Base-by-base conservation (phyloP, 2,888 invertebrate genomes). In the Cancer borealis region DNA sequence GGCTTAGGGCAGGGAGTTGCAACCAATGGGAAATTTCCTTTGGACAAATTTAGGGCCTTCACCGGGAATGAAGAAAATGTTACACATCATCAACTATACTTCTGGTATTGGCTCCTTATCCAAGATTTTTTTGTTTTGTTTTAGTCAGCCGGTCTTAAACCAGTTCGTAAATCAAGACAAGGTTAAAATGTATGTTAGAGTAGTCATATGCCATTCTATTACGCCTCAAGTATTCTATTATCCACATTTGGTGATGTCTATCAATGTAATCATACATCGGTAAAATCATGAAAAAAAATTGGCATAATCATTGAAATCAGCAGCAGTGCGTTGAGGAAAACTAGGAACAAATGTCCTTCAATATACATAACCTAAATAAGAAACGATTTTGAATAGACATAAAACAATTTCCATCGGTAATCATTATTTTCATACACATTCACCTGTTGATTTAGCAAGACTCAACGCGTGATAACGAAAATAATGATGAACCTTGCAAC, bases 61-160 rank as follows among this genome's bases (percentile, higher is more conserved):
- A 84, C 39, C 8, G 84, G 39, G n/a, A 17, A 84, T 84, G 30
- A 39, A 14, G 30, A 39, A 30, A 14, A 39, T 84, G 84, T 39
- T 84, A 84, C 84, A 84, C 14, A 73, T 73, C 73, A 73, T 26
- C 84, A 84, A 39, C 84, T 14, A 14, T 39, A 84, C 84, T 66
- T 21, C 14, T 84, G 84, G 39, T 84, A 39, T 84, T 39, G 12
- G 84, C 14, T 84, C 39, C 84, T 30, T 84, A 84, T 84, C 84
- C 84, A 30, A 84, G 84, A 8, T 4, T 30, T 26, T 26, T 39
- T 30, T 73, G 30, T 4, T 30, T 26, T 26, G 10, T 30, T 73
- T 73, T 73, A 26, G 73, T 73, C 26, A n/a, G 26, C n/a, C 26
- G 26, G n/a, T 73, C 73, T 73, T 73, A 73, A 73, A 10, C 10